A percentile compares a stretch with the other conserved stretches of the same genome.
Evolutionary conservation across 2,113 vertebrate species (phyloP).

Genomic region (Panurus biarmicus): DNA sequence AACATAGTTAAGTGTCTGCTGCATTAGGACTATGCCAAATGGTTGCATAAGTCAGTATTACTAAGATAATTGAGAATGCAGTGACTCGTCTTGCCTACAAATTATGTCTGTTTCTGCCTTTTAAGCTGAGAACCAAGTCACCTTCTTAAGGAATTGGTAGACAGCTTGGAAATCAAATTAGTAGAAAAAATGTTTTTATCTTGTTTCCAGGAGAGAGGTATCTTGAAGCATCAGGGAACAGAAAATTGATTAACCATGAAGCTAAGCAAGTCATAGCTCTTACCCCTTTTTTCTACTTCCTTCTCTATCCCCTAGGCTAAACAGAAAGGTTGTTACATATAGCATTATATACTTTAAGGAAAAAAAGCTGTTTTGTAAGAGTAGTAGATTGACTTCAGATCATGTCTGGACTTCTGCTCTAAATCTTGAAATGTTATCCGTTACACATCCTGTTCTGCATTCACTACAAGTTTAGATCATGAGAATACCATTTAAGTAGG

Average conservation of each 20-base stretch:
- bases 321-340: background rate
- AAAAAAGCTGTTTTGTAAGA: background rate
- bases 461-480: background rate
- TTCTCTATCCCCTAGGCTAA: background rate
- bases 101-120: background rate
- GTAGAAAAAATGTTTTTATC: background rate
- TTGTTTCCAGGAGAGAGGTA: background rate
- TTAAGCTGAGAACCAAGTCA: background rate
- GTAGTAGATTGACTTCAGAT: background rate
- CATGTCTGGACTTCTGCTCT: background rate
- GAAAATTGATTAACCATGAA: background rate
- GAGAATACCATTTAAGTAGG: background rate
- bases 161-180: background rate
- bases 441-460: background rate
- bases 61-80: background rate
- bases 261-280: background rate
- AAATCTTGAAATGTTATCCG: background rate
- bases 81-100: background rate
- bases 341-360: background rate
- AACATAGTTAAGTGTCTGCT: background rate
- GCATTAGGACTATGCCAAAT: background rate
- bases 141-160: background rate
- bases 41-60: background rate
- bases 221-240: rapidly evolving
- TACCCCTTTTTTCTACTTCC: background rate